These are phyloP conservation scores for Agrenia bidenticulata DNA, from an alignment of 2,888 invertebrate species.

Conservation along the genomic window DNA sequence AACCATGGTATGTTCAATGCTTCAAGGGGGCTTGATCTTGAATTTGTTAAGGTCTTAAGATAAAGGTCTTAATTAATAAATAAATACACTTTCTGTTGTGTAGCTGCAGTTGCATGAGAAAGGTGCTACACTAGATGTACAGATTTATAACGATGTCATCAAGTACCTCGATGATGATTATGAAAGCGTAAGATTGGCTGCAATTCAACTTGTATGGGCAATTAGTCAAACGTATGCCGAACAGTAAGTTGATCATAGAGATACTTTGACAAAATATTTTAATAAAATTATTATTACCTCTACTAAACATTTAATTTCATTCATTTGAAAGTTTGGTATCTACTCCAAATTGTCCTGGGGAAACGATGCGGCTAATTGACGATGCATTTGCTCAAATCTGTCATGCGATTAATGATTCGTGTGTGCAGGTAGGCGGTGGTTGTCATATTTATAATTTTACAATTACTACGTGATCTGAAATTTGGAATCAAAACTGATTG, in stretches of 20 bases:
- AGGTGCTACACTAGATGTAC: slow-evolving; percentile 72
- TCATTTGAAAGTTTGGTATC: slow-evolving; percentile 67
- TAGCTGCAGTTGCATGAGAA: slow-evolving; percentile 71
- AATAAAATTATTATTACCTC: slow-evolving; percentile 33
- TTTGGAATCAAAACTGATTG: too few relatives aligned
- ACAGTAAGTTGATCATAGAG: slow-evolving; percentile 61
- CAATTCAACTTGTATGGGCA: slow-evolving; percentile 80
- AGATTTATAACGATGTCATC: slow-evolving; percentile 69
- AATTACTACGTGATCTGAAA: slow-evolving; percentile 52
- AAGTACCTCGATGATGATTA: slow-evolving; percentile 85
- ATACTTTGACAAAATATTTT: too few relatives aligned
- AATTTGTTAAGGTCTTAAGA: too few relatives aligned
- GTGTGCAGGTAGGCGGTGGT: slow-evolving; percentile 55
- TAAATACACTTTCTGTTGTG: slow-evolving; percentile 24
- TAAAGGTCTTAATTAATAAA: background rate
- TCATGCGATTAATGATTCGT: slow-evolving; percentile 84
- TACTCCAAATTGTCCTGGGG: slow-evolving; percentile 68
- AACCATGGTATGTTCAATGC: too few relatives aligned
- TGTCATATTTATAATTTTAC: background rate
- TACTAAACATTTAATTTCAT: slow-evolving; percentile 42
- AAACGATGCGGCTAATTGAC: slow-evolving; percentile 85
- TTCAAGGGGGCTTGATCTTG: too few relatives aligned
- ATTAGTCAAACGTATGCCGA: slow-evolving; percentile 85
- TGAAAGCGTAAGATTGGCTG: slow-evolving; percentile 85
- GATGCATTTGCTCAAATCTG: slow-evolving; percentile 96